A percentile compares a stretch with the other conserved stretches of the same genome.
phyloP scores from a whole-genome alignment of 2,113 vertebrate genomes.

The Gadus macrocephalus region DNA sequence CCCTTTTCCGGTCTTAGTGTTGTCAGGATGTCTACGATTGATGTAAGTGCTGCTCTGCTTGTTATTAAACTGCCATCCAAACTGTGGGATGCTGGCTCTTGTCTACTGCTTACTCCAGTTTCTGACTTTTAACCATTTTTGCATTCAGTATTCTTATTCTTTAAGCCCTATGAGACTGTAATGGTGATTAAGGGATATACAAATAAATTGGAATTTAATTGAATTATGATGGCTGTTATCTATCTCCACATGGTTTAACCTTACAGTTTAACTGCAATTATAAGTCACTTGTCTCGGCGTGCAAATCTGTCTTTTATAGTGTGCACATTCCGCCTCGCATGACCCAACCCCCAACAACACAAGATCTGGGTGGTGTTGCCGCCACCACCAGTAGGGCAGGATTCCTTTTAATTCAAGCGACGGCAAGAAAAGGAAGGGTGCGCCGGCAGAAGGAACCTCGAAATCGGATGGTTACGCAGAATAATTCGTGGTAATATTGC shows the following conservation, averaged over 20 bases:
- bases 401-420: no score
- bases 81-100: not conserved
- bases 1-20: conserved; percentile 22
- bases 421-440: no score
- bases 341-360: not conserved
- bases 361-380: conserved; percentile 3
- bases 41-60: conserved; percentile 47
- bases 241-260: not conserved
- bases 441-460: no score
- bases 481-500: no score
- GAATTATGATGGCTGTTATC: not conserved
- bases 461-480: no score
- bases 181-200: no score
- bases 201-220: no score
- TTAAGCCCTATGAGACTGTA: no score
- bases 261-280: not conserved
- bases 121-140: not conserved
- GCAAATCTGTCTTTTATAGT: conserved; percentile 49
- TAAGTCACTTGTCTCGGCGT: conserved; percentile 55
- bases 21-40: conserved; percentile 16
- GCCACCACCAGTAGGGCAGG: no score
- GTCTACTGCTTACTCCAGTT: no score
- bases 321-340: conserved; percentile 19
- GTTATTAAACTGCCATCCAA: conserved; percentile 50
- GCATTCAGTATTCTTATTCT: not conserved